These are phyloP conservation scores for Spongia lamella DNA, from an alignment of 37 sponge, comb jelly and placozoan species.

Conservation along the genomic window DNA sequence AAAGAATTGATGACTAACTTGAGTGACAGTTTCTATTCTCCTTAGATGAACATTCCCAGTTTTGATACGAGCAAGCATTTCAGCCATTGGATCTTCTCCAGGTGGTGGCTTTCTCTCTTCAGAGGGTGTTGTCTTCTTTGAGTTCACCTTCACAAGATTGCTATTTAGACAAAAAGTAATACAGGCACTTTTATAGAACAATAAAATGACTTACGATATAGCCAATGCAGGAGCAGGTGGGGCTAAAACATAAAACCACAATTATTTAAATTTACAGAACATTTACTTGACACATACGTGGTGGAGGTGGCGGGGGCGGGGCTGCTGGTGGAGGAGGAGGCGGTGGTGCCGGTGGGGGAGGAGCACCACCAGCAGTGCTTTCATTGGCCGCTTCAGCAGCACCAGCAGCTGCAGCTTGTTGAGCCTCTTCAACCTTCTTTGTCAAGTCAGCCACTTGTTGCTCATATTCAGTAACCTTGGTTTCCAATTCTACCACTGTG, in stretches of 20 bases:
- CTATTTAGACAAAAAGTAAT: background rate
- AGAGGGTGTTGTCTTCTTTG: background rate
- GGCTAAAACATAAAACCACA: no score
- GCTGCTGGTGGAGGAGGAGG: constrained; percentile 23
- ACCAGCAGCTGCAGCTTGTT: background rate
- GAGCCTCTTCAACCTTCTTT: background rate
- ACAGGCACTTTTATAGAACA: no score
- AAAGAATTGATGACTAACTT: background rate
- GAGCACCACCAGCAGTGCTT: background rate
- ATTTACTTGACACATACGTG: constrained; percentile 7
- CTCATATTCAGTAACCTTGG: constrained; percentile 21
- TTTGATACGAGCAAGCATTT: constrained; percentile 64
- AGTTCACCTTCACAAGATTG: constrained; percentile 21
- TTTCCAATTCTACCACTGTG: constrained; percentile 57
- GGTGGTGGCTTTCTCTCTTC: background rate
- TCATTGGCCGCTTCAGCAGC: no score
- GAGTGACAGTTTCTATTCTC: constrained; percentile 20
- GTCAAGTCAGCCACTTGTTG: no score
- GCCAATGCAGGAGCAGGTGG: background rate
- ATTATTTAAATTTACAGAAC: no score
- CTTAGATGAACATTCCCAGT: constrained; percentile 60
- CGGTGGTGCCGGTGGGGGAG: constrained; percentile 25
- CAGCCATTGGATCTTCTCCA: constrained; percentile 67
- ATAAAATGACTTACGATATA: background rate
- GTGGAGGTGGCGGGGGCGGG: constrained; percentile 62